These are phyloP conservation scores for Pseudomyrmex gracilis DNA, from an alignment of 1,140 invertebrate genomes.

Conservation along the genomic window DNA sequence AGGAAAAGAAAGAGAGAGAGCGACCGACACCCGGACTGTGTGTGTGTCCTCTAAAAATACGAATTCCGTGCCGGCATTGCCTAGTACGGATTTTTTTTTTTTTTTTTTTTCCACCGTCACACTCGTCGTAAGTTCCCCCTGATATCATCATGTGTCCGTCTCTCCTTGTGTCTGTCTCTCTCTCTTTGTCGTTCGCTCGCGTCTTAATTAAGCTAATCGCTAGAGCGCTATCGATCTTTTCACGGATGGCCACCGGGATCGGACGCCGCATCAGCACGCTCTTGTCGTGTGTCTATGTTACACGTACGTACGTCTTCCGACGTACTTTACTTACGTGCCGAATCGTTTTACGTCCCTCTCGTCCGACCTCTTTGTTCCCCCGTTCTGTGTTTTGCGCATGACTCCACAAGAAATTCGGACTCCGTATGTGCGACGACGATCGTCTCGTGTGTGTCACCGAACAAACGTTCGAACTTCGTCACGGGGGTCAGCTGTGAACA, in stretches of 20 bases:
- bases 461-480: constrained; percentile 17
- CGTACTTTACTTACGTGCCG: background rate
- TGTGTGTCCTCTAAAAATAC: constrained; percentile 83
- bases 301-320: too few species aligned
- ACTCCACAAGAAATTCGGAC: constrained; percentile 21
- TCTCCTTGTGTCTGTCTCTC: background rate
- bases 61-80: constrained; percentile 78
- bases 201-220: constrained; percentile 53
- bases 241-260: constrained; percentile 9
- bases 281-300: too few species aligned
- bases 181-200: constrained; percentile 1
- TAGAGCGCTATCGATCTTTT: constrained; percentile 41
- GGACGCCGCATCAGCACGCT: background rate
- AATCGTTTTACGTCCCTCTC: background rate
- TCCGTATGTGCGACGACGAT: constrained; percentile 13
- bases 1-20: constrained; percentile 26
- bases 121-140: constrained; percentile 65
- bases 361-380: background rate
- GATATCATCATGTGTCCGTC: constrained; percentile 14
- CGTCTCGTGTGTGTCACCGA: constrained; percentile 18
- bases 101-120: constrained; percentile 61
- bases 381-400: background rate
- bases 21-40: constrained; percentile 68
- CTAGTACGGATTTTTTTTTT: constrained; percentile 61
- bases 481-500: background rate